Percentiles rank a stretch among this genome's conserved stretches.
phyloP scores from a whole-genome alignment of 2,113 vertebrate genomes.

The Zonotrichia leucophrys region DNA sequence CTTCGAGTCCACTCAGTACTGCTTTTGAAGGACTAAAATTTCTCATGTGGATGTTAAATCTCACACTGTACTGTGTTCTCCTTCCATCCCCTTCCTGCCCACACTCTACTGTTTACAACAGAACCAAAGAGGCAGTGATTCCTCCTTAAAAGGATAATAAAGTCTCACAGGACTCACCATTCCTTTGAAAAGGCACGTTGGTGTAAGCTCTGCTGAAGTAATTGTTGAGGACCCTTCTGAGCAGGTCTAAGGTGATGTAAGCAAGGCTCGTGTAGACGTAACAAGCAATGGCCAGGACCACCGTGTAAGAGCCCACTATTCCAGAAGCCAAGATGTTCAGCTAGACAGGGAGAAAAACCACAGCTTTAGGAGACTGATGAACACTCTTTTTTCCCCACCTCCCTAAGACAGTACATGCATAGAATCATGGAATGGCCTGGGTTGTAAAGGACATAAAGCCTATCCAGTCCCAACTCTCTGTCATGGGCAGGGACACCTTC shows the following conservation, averaged over 20 bases:
- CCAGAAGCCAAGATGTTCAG: conserved; percentile 89
- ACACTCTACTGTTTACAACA: neutral
- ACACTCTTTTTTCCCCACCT: neutral
- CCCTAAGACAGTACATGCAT: neutral
- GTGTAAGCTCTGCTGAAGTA: conserved; percentile 82
- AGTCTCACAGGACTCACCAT: conserved; percentile 78
- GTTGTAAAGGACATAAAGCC: neutral
- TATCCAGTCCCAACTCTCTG: neutral
- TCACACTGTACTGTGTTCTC: neutral
- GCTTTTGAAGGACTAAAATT: neutral
- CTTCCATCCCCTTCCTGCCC: neutral
- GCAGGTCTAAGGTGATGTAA: conserved; percentile 86
- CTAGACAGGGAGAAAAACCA: conserved; percentile 51
- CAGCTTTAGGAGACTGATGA: neutral
- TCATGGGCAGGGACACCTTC: neutral
- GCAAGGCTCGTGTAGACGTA: conserved; percentile 92
- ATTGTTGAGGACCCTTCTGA: conserved; percentile 84
- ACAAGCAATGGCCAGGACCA: conserved; percentile 83
- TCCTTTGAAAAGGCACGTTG: conserved; percentile 84
- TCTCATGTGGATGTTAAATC: neutral
- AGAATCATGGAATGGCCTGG: neutral
- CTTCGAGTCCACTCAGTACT: neutral
- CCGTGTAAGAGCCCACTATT: conserved; percentile 81
- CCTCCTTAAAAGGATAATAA: too few species aligned
- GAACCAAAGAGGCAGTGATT: neutral